Percentiles rank a stretch among this genome's conserved stretches.
Evolutionary conservation across 2,888 invertebrate species (phyloP).

Genomic region (Synergus laeviventris): DNA sequence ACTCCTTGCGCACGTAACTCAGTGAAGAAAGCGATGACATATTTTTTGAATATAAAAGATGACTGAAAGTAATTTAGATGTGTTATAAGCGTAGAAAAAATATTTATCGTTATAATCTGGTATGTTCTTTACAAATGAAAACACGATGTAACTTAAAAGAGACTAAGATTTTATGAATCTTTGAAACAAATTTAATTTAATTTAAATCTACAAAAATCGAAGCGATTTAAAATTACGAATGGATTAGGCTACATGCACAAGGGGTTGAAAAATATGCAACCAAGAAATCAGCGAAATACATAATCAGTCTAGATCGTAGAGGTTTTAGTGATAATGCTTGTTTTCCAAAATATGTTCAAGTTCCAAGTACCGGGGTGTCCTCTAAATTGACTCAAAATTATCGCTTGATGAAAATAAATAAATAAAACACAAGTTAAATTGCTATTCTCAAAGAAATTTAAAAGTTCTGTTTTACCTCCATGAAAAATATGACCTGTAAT

Average conservation of each 20-base stretch:
- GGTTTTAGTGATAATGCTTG: constrained; percentile 42
- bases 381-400: constrained; percentile 53
- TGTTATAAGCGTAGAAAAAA: constrained; percentile 8
- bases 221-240: constrained; percentile 35
- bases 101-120: not conserved
- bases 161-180: not conserved
- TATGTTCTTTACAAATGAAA: constrained; percentile 8
- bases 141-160: not conserved
- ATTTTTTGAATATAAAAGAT: constrained; percentile 16
- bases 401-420: not conserved
- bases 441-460: not conserved
- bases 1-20: constrained; percentile 54
- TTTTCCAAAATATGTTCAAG: constrained; percentile 52
- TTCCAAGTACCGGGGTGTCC: constrained; percentile 65
- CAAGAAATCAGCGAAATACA: constrained; percentile 73
- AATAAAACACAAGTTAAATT: constrained; percentile 21
- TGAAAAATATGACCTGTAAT: constrained; percentile 17
- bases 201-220: constrained; percentile 32
- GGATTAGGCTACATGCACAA: constrained; percentile 33
- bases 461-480: constrained; percentile 25
- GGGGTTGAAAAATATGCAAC: constrained; percentile 58
- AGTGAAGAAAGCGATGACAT: constrained; percentile 6
- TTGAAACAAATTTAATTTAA: not conserved
- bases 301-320: constrained; percentile 63
- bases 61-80: constrained; percentile 20